phyloP scores from a whole-genome alignment of 2,888 invertebrate genomes.

The Augiades crinisus region DNA sequence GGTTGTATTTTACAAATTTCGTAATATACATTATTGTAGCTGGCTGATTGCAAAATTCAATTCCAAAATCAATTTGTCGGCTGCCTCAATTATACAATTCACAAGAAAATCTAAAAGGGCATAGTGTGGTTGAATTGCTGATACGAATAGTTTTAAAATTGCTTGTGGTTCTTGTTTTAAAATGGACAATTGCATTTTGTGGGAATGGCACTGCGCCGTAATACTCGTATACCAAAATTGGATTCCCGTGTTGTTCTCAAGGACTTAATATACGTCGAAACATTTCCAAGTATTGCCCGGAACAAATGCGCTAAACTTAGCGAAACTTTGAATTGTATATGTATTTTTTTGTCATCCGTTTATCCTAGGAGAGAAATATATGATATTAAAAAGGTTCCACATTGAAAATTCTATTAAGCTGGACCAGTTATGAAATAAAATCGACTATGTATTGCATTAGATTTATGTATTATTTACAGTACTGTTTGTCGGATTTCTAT shows the following conservation, averaged over 20 bases:
- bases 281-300: too few species aligned
- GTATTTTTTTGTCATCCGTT: too few species aligned
- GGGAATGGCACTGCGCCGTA: neutral
- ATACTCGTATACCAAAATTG: neutral
- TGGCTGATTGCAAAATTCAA: conserved; percentile 26
- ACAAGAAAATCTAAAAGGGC: conserved; percentile 32
- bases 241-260: neutral
- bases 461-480: too few species aligned
- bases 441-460: too few species aligned
- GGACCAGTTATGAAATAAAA: too few species aligned
- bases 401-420: too few species aligned
- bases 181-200: neutral
- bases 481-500: too few species aligned
- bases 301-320: too few species aligned
- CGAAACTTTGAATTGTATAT: too few species aligned
- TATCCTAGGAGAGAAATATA: too few species aligned
- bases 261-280: too few species aligned
- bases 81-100: conserved; percentile 26
- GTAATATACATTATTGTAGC: conserved; percentile 12
- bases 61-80: conserved; percentile 32
- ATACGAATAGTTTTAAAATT: conserved; percentile 38
- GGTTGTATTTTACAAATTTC: conserved; percentile 4
- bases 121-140: conserved; percentile 31
- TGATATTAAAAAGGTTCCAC: too few species aligned
- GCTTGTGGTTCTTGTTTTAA: conserved; percentile 35